Conservation (phyloP, 2,888 invertebrate genomes). For the Neoaliturus tenellus region DNA sequence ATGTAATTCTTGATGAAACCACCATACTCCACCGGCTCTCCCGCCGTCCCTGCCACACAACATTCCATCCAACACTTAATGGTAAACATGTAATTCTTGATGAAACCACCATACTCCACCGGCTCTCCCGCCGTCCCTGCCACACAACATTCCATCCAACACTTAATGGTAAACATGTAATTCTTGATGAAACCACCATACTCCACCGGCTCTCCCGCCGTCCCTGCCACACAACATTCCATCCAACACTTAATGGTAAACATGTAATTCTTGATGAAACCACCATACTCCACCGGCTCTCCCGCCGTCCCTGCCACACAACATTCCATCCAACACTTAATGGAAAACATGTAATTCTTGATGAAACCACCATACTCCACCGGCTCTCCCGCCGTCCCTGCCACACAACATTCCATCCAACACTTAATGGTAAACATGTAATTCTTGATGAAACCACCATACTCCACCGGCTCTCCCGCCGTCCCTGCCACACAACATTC, state of each 20-base stretch:
- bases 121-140: slow-evolving; percentile 69
- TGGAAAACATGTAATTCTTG: too few species aligned
- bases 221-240: slow-evolving; percentile 58
- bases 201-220: slow-evolving; percentile 83
- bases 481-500: slow-evolving; percentile 59
- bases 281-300: slow-evolving; percentile 93
- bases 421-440: too few species aligned
- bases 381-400: slow-evolving; percentile 71
- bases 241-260: too few species aligned
- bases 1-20: too few species aligned
- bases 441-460: slow-evolving; percentile 96
- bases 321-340: too few species aligned
- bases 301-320: slow-evolving; percentile 61
- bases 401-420: background rate
- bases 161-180: too few species aligned
- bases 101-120: slow-evolving; percentile 97
- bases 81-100: too few species aligned
- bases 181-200: slow-evolving; percentile 94
- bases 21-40: slow-evolving; percentile 93
- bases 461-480: slow-evolving; percentile 83
- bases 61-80: too few species aligned
- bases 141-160: background rate
- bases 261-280: too few species aligned
- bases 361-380: slow-evolving; percentile 97
- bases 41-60: slow-evolving; percentile 60